These are phyloP conservation scores for Alca torda DNA, from an alignment of 2,797 vertebrate genomes.

Conservation along the genomic window DNA sequence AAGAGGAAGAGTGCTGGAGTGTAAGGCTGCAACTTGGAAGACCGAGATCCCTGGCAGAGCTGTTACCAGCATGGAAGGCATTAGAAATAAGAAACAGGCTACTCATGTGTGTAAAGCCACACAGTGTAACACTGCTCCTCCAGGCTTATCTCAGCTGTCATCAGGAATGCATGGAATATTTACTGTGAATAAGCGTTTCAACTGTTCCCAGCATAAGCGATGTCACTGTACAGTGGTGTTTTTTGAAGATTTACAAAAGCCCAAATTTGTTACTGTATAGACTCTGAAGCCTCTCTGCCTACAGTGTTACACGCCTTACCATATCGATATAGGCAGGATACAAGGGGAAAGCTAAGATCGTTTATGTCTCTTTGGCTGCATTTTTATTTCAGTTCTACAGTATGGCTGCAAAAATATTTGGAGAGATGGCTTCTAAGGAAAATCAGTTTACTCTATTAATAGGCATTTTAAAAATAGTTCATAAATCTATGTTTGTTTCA, in stretches of 20 bases:
- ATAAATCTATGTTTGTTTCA: neutral
- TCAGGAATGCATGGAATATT: neutral
- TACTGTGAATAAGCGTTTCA: neutral
- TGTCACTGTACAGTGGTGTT: neutral
- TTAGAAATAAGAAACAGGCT: neutral
- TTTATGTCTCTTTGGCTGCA: neutral
- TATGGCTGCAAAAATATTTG: neutral
- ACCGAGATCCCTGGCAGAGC: neutral
- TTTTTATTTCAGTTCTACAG: neutral
- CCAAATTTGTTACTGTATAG: neutral
- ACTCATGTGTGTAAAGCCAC: neutral
- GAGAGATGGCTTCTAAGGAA: neutral
- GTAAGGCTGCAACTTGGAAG: neutral
- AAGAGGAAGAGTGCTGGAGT: neutral
- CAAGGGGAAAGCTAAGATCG: neutral
- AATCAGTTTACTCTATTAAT: neutral
- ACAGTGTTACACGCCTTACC: neutral
- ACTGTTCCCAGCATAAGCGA: fast-evolving
- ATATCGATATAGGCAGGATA: neutral
- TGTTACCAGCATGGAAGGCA: neutral
- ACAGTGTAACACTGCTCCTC: neutral
- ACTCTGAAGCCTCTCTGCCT: neutral
- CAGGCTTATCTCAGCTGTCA: neutral
- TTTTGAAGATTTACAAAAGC: neutral
- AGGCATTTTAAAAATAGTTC: neutral